A percentile compares a stretch with the other conserved stretches of the same genome.
Conservation (phyloP, 2,113 vertebrate genomes). For the Microcebus lehilahytsara region DNA sequence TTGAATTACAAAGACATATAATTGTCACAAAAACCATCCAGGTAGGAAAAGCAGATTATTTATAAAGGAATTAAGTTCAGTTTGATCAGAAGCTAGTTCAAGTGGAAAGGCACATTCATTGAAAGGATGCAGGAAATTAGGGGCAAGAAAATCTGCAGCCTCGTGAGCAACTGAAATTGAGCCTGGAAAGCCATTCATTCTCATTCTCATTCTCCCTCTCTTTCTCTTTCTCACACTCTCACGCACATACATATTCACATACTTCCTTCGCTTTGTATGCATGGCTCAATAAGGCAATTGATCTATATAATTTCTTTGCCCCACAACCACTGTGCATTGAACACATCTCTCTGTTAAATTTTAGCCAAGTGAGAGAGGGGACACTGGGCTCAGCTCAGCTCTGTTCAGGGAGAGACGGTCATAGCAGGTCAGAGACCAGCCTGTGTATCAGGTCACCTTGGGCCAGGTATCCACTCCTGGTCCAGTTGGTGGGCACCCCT, state of each 20-base stretch:
- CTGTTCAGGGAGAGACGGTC: background rate
- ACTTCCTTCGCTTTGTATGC: background rate
- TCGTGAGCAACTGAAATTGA: background rate
- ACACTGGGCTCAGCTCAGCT: background rate
- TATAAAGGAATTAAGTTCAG: background rate
- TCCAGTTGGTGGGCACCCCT: background rate
- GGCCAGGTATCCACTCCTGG: background rate
- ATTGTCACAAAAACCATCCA: background rate
- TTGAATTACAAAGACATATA: background rate
- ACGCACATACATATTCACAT: no score
- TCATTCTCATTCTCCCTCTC: no score
- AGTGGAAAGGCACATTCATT: background rate
- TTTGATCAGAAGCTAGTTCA: background rate
- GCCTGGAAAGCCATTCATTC: background rate
- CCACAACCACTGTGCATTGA: background rate
- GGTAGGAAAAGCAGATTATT: background rate
- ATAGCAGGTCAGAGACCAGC: background rate
- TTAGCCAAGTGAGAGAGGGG: background rate
- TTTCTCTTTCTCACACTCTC: background rate
- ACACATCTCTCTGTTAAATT: background rate
- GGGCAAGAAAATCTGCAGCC: background rate
- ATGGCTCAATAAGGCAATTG: background rate
- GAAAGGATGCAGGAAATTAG: background rate
- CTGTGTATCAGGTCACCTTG: accelerated
- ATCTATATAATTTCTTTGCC: background rate